A percentile compares a stretch with the other conserved stretches of the same genome.
phyloP scores from a whole-genome alignment of 2,888 invertebrate species.

The Drosophila greeni region DNA sequence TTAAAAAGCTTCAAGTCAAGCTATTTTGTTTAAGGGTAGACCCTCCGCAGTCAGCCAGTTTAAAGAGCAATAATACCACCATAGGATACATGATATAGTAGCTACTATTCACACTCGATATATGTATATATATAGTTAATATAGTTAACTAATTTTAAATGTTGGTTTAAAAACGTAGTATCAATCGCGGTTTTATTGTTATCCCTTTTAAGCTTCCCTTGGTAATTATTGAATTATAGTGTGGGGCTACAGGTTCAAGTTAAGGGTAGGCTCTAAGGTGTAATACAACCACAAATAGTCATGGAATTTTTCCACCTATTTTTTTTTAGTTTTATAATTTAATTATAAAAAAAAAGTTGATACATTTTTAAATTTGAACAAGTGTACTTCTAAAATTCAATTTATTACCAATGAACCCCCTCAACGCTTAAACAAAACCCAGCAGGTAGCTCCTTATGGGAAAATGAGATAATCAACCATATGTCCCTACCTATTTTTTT shows the following conservation, averaged over 20 bases:
- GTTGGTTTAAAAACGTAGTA: not conserved
- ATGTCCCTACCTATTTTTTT: constrained; percentile 1
- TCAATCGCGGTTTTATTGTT: not conserved
- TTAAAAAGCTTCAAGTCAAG: not conserved
- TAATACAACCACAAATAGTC: no score
- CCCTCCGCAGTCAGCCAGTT: no score
- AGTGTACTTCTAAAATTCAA: not conserved
- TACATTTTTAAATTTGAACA: not conserved
- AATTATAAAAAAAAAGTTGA: not conserved
- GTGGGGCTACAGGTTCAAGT: not conserved
- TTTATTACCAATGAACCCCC: not conserved
- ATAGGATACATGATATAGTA: no score
- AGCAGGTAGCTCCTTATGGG: not conserved
- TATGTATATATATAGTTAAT: not conserved
- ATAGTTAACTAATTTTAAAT: not conserved
- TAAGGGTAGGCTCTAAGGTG: not conserved
- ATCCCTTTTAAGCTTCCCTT: no score
- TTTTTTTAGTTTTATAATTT: no score
- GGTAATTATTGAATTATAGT: not conserved
- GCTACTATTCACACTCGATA: not conserved
- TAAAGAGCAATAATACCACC: not conserved
- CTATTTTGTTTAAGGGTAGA: no score
- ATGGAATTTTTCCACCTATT: no score
- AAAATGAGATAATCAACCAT: constrained; percentile 9
- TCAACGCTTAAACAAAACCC: not conserved